Base-by-base conservation (phyloP, 2,113 vertebrate genomes). In the Solea solea region DNA sequence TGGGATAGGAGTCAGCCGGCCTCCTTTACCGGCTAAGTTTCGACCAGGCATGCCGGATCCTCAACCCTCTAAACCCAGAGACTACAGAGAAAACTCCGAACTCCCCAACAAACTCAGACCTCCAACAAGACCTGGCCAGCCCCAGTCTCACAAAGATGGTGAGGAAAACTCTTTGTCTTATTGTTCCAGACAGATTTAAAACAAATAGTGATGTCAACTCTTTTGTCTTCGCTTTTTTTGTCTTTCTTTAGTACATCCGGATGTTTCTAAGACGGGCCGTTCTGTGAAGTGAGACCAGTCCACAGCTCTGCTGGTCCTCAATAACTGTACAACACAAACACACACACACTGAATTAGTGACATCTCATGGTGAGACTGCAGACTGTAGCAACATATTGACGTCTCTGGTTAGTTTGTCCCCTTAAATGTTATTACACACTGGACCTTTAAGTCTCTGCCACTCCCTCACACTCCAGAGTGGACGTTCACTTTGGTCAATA, bases 71-170 rank as follows among this genome's bases (percentile, higher is more conserved):
- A 96, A 94, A 76, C 65, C 90, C 72, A 94, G 94, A 3, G 97
- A 98, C 90, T 96, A 96, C 85, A 94, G 96, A 28, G 96, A 97
- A 41, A 94, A 68, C 62, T 83, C 88, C 0, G 97, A 98, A 74
- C 84, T 97, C 59, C 94, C 94, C 0, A 85, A 56, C 0, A 94
- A 95, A 0, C 69, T 83, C 65, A 95, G 95, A 59, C 92, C 72
- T 2, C 92, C 0, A 3, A 84, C 1, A 0, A 92, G 95, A 79
- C 72, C 90, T 4, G 58, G 59, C 39, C 88, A 89, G 42, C 34
- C 68, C 0, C 76, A 69, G 44, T 63, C 85, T 45, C 66, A 16
- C 16, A 93, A 89, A 89, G 91, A 92, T 46, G 58, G 91, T 92
- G 81, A 74, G 86, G 49, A 66, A 50, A 14, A 10, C 7, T 42